phyloP scores from a whole-genome alignment of 2,113 vertebrate genomes.

The Vanacampus margaritifer region DNA sequence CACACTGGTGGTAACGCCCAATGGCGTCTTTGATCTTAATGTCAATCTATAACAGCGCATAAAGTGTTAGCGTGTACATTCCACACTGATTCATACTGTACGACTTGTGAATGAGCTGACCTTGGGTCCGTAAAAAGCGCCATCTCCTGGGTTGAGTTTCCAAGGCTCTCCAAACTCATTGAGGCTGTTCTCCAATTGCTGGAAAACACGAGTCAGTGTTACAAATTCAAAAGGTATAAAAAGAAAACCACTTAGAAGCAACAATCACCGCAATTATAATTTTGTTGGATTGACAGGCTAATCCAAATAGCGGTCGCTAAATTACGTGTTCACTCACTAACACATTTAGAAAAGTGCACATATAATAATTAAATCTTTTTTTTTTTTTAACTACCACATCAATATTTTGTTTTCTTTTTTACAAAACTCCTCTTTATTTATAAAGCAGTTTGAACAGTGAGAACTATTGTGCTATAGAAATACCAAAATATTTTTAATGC shows the following conservation, averaged over 20 bases:
- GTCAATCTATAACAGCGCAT: slow-evolving; percentile 81
- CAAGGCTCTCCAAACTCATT: slow-evolving; percentile 87
- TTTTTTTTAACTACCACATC: no score
- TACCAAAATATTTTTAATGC: no score
- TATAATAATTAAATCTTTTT: no score
- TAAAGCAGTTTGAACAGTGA: no score
- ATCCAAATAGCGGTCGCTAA: no score
- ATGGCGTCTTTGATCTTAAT: slow-evolving; percentile 92
- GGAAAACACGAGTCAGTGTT: slow-evolving; percentile 14
- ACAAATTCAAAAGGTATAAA: slow-evolving; percentile 7
- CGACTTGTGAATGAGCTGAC: slow-evolving; percentile 56
- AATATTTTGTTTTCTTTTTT: no score
- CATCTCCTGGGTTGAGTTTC: slow-evolving; percentile 87
- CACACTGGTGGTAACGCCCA: slow-evolving; percentile 92
- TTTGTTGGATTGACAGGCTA: no score
- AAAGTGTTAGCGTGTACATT: slow-evolving; percentile 4
- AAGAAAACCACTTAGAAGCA: background rate
- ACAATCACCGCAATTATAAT: background rate
- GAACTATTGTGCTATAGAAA: no score
- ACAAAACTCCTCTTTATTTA: no score
- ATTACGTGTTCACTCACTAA: no score
- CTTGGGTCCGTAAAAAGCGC: slow-evolving; percentile 97
- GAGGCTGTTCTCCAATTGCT: slow-evolving; percentile 92
- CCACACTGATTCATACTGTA: background rate
- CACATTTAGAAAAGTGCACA: no score